Percentiles rank a stretch among this genome's conserved stretches.
phyloP scores from a whole-genome alignment of 2,888 invertebrate genomes.

The Alviniconcha strummeri region DNA sequence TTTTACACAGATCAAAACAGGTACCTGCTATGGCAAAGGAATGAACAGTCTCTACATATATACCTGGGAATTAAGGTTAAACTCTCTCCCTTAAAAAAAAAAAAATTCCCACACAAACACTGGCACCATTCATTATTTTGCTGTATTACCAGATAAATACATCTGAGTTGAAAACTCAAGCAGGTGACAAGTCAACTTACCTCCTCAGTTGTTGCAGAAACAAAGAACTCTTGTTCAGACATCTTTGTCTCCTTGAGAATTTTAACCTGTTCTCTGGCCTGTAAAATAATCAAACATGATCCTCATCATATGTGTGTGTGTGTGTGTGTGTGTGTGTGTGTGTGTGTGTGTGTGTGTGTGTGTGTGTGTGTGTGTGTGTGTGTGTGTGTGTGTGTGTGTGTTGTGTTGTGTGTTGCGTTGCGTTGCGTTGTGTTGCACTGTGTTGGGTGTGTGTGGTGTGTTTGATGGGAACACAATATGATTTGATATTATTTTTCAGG shows the following conservation, averaged over 20 bases:
- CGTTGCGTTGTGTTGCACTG: too few species aligned
- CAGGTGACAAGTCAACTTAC: slow-evolving; percentile 1
- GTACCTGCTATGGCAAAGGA: too few species aligned
- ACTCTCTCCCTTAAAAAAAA: too few species aligned
- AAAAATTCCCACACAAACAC: too few species aligned
- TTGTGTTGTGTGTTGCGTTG: not conserved
- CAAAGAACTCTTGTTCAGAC: slow-evolving; percentile 25
- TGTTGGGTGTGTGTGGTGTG: too few species aligned
- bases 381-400: not conserved
- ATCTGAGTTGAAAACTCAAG: not conserved
- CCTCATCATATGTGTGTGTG: too few species aligned
- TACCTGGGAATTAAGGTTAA: too few species aligned
- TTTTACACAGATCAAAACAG: too few species aligned
- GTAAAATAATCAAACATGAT: not conserved
- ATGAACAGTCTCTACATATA: too few species aligned
- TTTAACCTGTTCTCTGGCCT: slow-evolving; percentile 53
- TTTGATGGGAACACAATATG: not conserved
- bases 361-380: not conserved
- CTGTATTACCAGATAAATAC: too few species aligned
- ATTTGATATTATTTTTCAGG: too few species aligned
- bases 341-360: not conserved
- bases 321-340: not conserved
- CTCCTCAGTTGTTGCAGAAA: slow-evolving; percentile 23
- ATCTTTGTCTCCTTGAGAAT: slow-evolving; percentile 38
- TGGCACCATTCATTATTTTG: too few species aligned